Conservation (phyloP, 2,888 invertebrate genomes). For the Dicyrtoma fusca region DNA sequence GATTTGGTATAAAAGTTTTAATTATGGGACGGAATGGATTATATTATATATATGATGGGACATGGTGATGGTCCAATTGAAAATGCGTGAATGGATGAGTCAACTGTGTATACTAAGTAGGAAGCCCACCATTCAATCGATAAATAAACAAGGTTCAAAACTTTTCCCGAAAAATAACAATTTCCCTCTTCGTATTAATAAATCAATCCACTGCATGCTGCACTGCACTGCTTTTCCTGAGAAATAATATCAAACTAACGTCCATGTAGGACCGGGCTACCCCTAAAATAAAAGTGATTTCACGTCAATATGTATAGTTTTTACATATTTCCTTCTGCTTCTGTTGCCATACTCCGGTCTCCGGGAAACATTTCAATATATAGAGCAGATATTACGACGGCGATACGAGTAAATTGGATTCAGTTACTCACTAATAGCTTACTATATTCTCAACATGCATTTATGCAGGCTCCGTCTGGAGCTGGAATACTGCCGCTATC, state of each 20-base stretch:
- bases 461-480: too few species aligned
- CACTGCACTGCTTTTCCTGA: conserved; percentile 19
- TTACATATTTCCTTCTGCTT: background rate
- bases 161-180: conserved; percentile 30
- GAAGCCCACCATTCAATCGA: background rate
- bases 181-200: conserved; percentile 21
- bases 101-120: background rate
- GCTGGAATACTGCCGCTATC: too few species aligned
- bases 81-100: background rate
- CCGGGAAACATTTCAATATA: background rate
- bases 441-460: background rate
- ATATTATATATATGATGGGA: too few species aligned
- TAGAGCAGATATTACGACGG: background rate
- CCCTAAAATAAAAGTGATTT: background rate
- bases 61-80: too few species aligned
- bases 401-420: conserved; percentile 17
- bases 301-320: background rate
- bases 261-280: background rate
- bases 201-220: conserved; percentile 12
- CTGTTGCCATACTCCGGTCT: background rate
- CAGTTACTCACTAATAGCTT: conserved; percentile 8
- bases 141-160: conserved; percentile 25
- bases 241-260: conserved; percentile 21
- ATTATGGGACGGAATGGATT: too few species aligned
- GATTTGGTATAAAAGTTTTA: too few species aligned